Evolutionary conservation across 2,113 vertebrate species (phyloP).

Genomic region (Fregetta grallaria): DNA sequence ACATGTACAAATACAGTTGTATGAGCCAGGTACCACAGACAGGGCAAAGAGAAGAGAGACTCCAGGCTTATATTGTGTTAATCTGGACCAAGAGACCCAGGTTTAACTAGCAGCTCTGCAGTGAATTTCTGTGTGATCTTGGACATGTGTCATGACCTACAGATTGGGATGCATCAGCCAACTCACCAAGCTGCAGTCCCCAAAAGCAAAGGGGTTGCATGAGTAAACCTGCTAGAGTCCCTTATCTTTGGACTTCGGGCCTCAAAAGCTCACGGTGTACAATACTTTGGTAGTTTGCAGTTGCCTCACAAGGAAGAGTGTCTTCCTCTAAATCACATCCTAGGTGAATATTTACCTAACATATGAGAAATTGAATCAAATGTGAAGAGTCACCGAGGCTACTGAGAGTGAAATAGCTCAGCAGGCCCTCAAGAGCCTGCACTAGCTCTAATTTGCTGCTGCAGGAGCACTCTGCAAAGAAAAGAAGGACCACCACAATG

Average conservation of each 20-base stretch:
- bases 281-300: background rate
- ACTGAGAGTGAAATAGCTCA: background rate
- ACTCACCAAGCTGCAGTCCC: background rate
- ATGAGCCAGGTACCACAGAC: background rate
- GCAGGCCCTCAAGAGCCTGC: background rate
- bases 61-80: background rate
- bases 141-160: background rate
- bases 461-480: background rate
- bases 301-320: background rate
- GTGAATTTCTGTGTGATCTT: background rate
- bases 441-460: background rate
- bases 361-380: background rate
- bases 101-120: background rate
- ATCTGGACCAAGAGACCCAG: background rate
- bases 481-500: background rate
- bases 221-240: background rate
- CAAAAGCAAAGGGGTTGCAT: background rate
- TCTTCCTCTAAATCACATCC: background rate
- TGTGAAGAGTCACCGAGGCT: background rate
- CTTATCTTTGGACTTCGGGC: background rate
- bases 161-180: background rate
- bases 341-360: background rate
- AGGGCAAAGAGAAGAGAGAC: background rate
- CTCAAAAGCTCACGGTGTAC: background rate
- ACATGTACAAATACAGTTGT: background rate